Percentiles rank a stretch among this genome's conserved stretches.
Conservation (phyloP, 2,888 invertebrate species). For the Rhynchonema sp. region DNA sequence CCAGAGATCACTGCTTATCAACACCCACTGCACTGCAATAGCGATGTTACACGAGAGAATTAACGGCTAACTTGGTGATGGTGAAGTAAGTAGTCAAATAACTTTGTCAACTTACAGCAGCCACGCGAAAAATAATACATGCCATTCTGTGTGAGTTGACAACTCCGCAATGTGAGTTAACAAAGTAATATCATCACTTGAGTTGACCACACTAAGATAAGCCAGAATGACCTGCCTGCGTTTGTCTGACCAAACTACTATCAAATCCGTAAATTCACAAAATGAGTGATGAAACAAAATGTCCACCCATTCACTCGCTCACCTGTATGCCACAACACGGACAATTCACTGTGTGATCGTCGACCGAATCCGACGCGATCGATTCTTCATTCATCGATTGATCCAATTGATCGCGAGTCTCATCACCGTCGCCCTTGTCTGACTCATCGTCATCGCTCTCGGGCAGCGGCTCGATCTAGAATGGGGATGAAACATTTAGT, state of each 20-base stretch:
- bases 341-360: constrained; percentile 66
- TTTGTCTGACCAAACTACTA: too few relatives aligned
- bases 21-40: too few relatives aligned
- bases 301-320: neutral
- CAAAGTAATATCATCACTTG: too few relatives aligned
- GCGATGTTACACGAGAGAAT: too few relatives aligned
- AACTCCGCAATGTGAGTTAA: neutral
- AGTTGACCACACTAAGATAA: too few relatives aligned
- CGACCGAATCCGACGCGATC: neutral
- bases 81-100: too few relatives aligned
- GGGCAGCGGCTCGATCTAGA: neutral
- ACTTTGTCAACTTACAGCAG: too few relatives aligned
- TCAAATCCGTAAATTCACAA: neutral
- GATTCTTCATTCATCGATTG: too few relatives aligned
- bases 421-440: neutral
- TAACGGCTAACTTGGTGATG: too few relatives aligned
- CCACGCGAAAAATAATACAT: neutral
- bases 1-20: too few relatives aligned
- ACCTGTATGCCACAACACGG: constrained; percentile 58
- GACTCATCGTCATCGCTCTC: neutral
- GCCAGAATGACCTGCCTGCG: too few relatives aligned
- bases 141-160: neutral
- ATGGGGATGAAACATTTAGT: too few relatives aligned
- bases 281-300: neutral
- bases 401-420: neutral